These are phyloP conservation scores for Adoxophyes honmai DNA, from an alignment of 1,140 invertebrate species.

Conservation along the genomic window DNA sequence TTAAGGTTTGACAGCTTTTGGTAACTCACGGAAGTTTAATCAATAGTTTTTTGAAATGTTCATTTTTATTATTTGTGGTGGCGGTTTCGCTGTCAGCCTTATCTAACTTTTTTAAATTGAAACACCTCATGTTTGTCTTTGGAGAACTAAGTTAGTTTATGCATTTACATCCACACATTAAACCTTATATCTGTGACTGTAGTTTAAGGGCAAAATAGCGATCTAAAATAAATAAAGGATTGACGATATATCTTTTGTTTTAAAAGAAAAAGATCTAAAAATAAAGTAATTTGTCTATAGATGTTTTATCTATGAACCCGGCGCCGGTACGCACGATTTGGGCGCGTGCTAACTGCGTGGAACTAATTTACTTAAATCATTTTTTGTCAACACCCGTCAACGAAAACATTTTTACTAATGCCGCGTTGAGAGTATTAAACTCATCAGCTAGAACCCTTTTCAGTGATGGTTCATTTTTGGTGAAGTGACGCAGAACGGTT, in stretches of 20 bases:
- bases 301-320: slow-evolving; percentile 22
- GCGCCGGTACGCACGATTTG: slow-evolving; percentile 49
- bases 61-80: too few relatives aligned
- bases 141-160: too few relatives aligned
- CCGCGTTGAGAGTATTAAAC: not conserved
- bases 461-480: slow-evolving; percentile 2
- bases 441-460: not conserved
- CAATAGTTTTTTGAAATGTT: too few relatives aligned
- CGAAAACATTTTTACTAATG: slow-evolving; percentile 26
- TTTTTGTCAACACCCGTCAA: slow-evolving; percentile 39
- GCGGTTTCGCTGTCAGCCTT: too few relatives aligned
- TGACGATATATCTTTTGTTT: too few relatives aligned
- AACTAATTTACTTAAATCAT: slow-evolving; percentile 59
- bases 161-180: too few relatives aligned
- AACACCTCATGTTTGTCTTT: too few relatives aligned
- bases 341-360: slow-evolving; percentile 49
- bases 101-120: too few relatives aligned
- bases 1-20: not conserved
- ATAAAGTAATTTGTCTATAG: slow-evolving; percentile 1
- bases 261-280: not conserved
- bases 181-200: too few relatives aligned
- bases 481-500: not conserved
- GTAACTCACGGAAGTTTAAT: not conserved
- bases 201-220: too few relatives aligned
- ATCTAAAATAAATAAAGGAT: too few relatives aligned